phyloP scores from a whole-genome alignment of 1,140 invertebrate species.

The Reticulitermes speratus region DNA sequence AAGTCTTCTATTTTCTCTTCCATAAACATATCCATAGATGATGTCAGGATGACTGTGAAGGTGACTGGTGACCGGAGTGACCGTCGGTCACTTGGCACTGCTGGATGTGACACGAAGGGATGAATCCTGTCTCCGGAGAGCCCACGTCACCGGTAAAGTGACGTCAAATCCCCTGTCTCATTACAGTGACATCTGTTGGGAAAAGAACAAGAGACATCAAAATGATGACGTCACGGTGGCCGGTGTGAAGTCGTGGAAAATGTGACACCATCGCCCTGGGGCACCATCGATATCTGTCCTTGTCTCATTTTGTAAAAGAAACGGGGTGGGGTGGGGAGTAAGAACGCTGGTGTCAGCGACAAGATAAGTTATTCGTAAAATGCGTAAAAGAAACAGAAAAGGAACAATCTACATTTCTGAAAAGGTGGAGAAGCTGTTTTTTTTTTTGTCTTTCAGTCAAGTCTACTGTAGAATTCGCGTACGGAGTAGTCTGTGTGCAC shows the following conservation, averaged over 20 bases:
- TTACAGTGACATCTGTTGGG: neutral
- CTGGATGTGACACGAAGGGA: neutral
- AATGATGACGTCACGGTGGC: slow-evolving; percentile 3
- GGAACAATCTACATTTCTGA: neutral
- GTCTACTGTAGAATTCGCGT: neutral
- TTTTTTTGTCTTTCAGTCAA: neutral
- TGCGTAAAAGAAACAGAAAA: neutral
- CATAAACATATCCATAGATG: neutral
- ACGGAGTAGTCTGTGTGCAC: neutral
- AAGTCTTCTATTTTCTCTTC: neutral
- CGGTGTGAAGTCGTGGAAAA: neutral
- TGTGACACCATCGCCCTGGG: neutral
- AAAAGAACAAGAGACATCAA: slow-evolving; percentile 2
- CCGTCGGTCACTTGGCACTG: neutral
- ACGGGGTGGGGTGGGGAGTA: neutral
- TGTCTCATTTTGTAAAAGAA: neutral
- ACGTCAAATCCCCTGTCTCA: slow-evolving; percentile 5
- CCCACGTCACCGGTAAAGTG: neutral
- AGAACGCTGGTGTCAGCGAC: neutral
- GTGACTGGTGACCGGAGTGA: neutral
- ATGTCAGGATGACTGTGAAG: neutral
- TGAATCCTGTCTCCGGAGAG: neutral
- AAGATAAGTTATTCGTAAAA: neutral
- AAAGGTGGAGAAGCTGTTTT: neutral
- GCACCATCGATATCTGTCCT: neutral